Base-by-base conservation (phyloP, 1,140 invertebrate species). In the Megalonaias nervosa region DNA sequence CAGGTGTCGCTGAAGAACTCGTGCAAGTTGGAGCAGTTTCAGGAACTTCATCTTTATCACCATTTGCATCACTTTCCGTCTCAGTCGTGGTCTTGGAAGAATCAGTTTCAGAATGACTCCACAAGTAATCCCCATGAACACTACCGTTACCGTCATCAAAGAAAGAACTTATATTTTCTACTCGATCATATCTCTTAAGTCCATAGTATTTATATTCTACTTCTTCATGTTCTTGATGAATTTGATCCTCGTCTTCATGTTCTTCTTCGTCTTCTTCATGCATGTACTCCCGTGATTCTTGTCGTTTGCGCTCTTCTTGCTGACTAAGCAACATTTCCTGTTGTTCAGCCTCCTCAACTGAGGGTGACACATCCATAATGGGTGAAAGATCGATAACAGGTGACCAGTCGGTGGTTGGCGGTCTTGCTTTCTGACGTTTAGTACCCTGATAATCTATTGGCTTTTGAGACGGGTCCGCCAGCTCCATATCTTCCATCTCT, bases 341-440 rank as follows among this genome's bases (percentile, higher is more conserved):
- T 71, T 92, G 91, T 74, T 92, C 92, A 12, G 91, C 91, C 65
- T 90, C 88, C 82, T 92, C 92, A 17, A 92, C 75, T 1, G 92
- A 92, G 0, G 92, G 92, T 2, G 92, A 92, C 2, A 92, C 92
- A 82, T 92, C 92, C 67, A 92, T 67, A 59, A 92, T 92, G 2
- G 92, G 92, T 12, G 92, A 92, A 13, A 92, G 84, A 68, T 92
- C 91, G 60, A 91, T 91, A 4, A 92, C 89, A n/a, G 91, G 91
- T 4, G 92, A 92, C 91, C 92, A 92, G 80, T 87, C 92, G 16
- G 86, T 91, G 68, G 90, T 89, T 16, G 89, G 90, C 2, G 89
- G 87, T 60, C 87, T 81, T 6, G 82, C 85, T 78, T 91, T 90
- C 77, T 91, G 91, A 60, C 90, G 82, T 72, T 89, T 88, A 17